These are phyloP conservation scores for Gastrophysa polygoni DNA, from an alignment of 2,888 invertebrate species.

Conservation along the genomic window DNA sequence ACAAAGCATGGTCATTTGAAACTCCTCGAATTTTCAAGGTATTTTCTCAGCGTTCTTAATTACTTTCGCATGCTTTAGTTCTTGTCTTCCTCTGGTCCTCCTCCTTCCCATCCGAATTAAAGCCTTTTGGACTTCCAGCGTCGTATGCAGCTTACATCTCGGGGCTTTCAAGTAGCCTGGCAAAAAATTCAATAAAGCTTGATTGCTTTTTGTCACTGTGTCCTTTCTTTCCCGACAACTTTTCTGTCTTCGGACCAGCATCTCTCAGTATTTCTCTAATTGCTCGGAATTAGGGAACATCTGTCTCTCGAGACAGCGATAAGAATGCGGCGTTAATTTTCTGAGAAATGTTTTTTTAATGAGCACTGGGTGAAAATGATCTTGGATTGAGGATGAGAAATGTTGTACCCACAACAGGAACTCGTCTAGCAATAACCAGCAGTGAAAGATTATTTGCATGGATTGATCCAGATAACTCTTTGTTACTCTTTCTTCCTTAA, in stretches of 20 bases:
- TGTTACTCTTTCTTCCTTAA: too few species aligned
- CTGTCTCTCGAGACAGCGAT: neutral
- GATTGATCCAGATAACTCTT: too few species aligned
- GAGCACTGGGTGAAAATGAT: neutral
- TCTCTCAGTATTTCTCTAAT: constrained; percentile 5
- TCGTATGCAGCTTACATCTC: neutral
- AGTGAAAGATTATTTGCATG: too few species aligned
- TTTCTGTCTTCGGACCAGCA: constrained; percentile 9
- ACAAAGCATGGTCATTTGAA: neutral
- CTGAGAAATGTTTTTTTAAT: neutral
- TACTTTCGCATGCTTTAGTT: too few species aligned
- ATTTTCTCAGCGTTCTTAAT: neutral
- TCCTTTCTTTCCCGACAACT: neutral
- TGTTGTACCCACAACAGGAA: too few species aligned
- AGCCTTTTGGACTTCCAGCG: neutral
- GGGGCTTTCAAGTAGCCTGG: neutral
- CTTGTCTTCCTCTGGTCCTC: neutral
- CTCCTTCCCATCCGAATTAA: neutral
- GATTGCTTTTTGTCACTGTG: constrained; percentile 8
- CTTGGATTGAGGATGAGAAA: neutral
- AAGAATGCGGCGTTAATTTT: neutral
- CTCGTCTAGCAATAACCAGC: too few species aligned
- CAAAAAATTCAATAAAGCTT: constrained; percentile 13
- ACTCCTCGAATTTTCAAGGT: neutral
- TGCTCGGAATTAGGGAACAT: neutral